Evolutionary conservation across 2,113 vertebrate species (phyloP).

Genomic region (Corythornis madagascariensis): DNA sequence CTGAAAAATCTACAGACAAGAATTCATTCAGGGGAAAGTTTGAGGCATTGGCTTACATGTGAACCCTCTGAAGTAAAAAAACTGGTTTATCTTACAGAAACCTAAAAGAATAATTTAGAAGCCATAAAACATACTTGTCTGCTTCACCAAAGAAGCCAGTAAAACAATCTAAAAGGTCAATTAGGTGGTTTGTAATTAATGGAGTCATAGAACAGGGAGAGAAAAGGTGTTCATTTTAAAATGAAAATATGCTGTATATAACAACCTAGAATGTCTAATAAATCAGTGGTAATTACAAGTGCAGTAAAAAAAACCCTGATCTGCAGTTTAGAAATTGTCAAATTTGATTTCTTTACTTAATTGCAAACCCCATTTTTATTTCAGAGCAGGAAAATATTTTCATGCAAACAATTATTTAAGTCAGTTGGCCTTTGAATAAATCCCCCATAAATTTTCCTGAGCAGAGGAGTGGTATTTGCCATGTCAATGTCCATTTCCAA

Average conservation of each 20-base stretch:
- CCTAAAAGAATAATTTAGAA: constrained; percentile 45
- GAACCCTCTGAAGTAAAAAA: constrained; percentile 32
- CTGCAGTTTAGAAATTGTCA: not conserved
- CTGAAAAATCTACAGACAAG: constrained; percentile 68
- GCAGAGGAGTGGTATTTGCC: not conserved
- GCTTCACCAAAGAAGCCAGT: not conserved
- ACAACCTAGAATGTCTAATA: not conserved
- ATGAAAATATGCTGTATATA: not conserved
- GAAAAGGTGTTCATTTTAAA: not conserved
- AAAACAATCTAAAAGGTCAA: not conserved
- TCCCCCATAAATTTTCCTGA: not conserved
- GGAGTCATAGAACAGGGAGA: not conserved
- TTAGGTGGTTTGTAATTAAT: constrained; percentile 21
- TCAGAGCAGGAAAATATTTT: not conserved
- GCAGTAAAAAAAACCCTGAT: not conserved
- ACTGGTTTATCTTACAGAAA: constrained; percentile 2
- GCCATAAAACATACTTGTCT: not conserved
- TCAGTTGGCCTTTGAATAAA: not conserved
- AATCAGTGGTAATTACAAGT: not conserved
- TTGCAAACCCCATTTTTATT: not conserved
- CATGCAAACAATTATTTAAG: not conserved
- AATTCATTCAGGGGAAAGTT: constrained; percentile 57
- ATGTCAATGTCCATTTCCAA: not conserved
- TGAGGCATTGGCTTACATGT: constrained; percentile 39
- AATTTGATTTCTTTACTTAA: not conserved